Percentiles rank a stretch among this genome's conserved stretches.
Conservation (phyloP, 2,888 invertebrate species). For the Mesoligia furuncula region DNA sequence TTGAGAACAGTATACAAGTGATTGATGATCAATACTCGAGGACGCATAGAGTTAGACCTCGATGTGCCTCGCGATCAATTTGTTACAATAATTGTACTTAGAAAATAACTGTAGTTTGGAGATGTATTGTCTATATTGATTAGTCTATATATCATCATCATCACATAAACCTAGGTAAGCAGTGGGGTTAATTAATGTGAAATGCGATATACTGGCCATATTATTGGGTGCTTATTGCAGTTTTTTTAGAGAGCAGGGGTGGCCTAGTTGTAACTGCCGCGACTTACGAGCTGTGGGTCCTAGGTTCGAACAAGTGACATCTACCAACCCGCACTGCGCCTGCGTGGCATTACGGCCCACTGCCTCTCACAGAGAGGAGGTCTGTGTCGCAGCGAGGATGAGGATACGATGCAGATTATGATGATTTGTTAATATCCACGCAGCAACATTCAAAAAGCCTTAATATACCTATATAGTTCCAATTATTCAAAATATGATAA, state of each 20-base stretch:
- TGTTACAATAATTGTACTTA: conserved; percentile 20
- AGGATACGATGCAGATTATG: neutral
- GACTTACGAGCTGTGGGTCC: no score
- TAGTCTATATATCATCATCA: conserved; percentile 11
- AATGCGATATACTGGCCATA: neutral
- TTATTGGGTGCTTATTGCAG: neutral
- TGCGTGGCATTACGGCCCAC: neutral
- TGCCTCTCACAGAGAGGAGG: neutral
- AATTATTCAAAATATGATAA: conserved; percentile 13
- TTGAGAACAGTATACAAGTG: conserved; percentile 41
- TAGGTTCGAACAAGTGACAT: neutral
- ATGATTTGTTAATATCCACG: neutral
- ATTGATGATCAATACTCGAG: conserved; percentile 53
- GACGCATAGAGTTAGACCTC: conserved; percentile 18
- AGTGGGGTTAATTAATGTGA: neutral
- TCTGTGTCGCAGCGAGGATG: neutral
- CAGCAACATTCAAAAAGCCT: neutral
- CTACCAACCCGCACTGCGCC: neutral
- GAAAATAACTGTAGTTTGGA: conserved; percentile 28
- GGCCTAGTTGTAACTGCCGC: no score
- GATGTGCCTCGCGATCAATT: conserved; percentile 38
- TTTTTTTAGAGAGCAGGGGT: no score
- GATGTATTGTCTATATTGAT: conserved; percentile 4
- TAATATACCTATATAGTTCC: neutral
- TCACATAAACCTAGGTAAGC: neutral